Base-by-base conservation (phyloP, 2,797 vertebrate genomes). In the Tachyglossus aculeatus region DNA sequence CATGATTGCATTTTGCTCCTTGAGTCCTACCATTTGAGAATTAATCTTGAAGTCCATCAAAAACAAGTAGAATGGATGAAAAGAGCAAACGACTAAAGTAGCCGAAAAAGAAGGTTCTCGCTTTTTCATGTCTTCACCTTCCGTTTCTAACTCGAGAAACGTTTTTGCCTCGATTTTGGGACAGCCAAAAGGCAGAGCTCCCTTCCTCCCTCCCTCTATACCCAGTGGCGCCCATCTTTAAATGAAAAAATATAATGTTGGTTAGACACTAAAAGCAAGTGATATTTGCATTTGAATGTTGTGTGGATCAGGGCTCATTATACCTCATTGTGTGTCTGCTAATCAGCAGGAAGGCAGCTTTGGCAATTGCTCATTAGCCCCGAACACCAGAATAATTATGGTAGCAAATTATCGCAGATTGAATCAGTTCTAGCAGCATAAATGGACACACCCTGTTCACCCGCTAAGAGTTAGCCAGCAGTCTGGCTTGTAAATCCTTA, bases 301-400 rank as follows among this genome's bases (percentile, higher is more conserved):
- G 43, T 69, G 58, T 64, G 67, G 43, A 73, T 33, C 34, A 64
- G 5, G 7, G 62, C 37, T 83, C 40, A 7, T 73, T 54, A 34
- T 41, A 1, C 1, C 19, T 41, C 62, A 41, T 43, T 31, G 58
- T 60, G 14, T 9, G 3, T 1, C 1, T 19, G 34, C 13, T 67
- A 54, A 53, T 58, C 2, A 11, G 21, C 2, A 0, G 32, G 19
- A 43, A 83, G 51, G 63, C 36, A 59, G 71, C 53, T 63, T 24
- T 10, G 9, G 62, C 37, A 12, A 41, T 27, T 7, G 61, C 41
- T 57, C 59, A 27, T 52, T 36, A 52, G 11, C 22, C 56, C 56
- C 11, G 1, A 19, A 47, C 64, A 60, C 37, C 31, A 31, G 31
- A 62, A 38, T 6, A 61, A 59, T 64, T 22, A 61, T 43, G 57